Percentiles rank a stretch among this genome's conserved stretches.
Evolutionary conservation across 2,797 vertebrate genomes (phyloP).

Genomic region (Pteropus rufus): DNA sequence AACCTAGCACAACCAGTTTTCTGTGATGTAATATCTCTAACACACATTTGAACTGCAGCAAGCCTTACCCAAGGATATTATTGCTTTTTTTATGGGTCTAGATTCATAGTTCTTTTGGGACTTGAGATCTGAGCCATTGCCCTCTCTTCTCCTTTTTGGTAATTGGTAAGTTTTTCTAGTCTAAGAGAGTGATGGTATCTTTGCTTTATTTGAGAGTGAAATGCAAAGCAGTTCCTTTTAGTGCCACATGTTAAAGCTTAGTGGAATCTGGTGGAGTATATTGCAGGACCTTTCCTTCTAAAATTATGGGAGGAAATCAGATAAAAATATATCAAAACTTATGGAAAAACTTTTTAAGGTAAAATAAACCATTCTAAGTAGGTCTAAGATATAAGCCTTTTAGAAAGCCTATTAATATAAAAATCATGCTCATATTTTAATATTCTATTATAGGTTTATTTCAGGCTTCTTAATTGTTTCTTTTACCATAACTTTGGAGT

Average conservation of each 20-base stretch:
- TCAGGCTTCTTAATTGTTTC: slow-evolving; percentile 19
- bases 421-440: background rate
- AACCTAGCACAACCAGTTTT: slow-evolving; percentile 51
- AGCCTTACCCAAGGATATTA: slow-evolving; percentile 15
- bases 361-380: background rate
- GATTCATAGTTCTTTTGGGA: slow-evolving; percentile 32
- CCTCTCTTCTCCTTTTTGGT: slow-evolving; percentile 3
- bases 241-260: slow-evolving; percentile 33
- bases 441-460: background rate
- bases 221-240: slow-evolving; percentile 49
- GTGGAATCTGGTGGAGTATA: background rate
- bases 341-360: background rate
- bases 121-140: slow-evolving; percentile 21
- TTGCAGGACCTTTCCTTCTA: background rate
- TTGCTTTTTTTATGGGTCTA: slow-evolving; percentile 37
- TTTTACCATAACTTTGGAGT: slow-evolving; percentile 3
- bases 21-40: slow-evolving; percentile 36
- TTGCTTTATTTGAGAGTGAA: slow-evolving; percentile 61
- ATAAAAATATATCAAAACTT: slow-evolving; percentile 28
- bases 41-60: slow-evolving; percentile 16
- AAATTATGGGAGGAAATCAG: slow-evolving; percentile 24
- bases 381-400: slow-evolving; percentile 7
- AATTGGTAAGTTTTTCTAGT: slow-evolving; percentile 47
- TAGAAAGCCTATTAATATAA: slow-evolving; percentile 4
- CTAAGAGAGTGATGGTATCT: background rate